phyloP scores from a whole-genome alignment of 2,888 invertebrate species.

The Sympetrum striolatum region DNA sequence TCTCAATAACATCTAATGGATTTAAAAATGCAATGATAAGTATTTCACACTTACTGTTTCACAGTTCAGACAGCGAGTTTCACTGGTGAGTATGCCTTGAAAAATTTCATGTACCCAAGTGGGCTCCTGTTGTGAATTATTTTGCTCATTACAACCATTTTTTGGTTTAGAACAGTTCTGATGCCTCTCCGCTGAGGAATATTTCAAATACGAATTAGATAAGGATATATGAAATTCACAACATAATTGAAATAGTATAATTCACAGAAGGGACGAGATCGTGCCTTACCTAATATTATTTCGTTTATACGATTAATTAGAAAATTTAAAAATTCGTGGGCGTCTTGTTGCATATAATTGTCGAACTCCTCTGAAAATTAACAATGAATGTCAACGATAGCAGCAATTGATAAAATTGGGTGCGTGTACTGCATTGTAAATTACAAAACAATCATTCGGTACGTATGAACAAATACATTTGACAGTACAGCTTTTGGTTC shows the following conservation, averaged over 20 bases:
- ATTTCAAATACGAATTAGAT: background rate
- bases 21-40: background rate
- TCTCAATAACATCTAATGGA: no score
- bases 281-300: conserved; percentile 85
- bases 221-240: no score
- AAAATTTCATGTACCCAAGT: conserved; percentile 99
- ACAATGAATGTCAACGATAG: conserved; percentile 49
- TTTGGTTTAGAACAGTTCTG: conserved; percentile 72
- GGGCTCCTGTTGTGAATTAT: conserved; percentile 75
- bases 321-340: conserved; percentile 99
- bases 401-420: no score
- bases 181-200: conserved; percentile 73
- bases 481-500: no score
- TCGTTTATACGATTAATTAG: conserved; percentile 98
- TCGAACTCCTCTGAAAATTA: conserved; percentile 91
- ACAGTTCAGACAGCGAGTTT: conserved; percentile 98
- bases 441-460: no score
- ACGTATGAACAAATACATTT: no score
- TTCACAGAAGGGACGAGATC: background rate
- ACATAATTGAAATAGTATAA: background rate
- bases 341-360: conserved; percentile 99
- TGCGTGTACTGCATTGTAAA: no score
- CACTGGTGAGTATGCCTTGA: conserved; percentile 98
- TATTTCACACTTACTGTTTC: conserved; percentile 79
- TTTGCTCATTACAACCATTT: conserved; percentile 62